These are phyloP conservation scores for Leptestheria dahalacensis DNA, from an alignment of 1,140 invertebrate species.

Conservation along the genomic window DNA sequence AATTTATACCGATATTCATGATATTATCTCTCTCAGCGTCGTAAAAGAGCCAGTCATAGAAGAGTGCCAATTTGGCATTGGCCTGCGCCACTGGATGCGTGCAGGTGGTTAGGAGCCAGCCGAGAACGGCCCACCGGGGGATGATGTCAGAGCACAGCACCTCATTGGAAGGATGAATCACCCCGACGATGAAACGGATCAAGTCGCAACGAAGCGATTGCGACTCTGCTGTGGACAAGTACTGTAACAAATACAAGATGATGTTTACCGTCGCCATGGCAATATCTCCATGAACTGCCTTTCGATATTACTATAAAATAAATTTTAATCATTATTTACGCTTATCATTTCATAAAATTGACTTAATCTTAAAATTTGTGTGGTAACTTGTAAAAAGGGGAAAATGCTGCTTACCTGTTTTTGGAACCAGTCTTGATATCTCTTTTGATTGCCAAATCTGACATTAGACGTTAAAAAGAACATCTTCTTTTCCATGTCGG, in stretches of 20 bases:
- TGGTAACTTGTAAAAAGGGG: too few species aligned
- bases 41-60: constrained; percentile 96
- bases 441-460: constrained; percentile 90
- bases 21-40: constrained; percentile 92
- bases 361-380: too few species aligned
- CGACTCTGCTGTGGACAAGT: constrained; percentile 90
- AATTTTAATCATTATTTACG: too few species aligned
- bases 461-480: constrained; percentile 84
- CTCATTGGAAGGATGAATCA: constrained; percentile 96
- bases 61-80: constrained; percentile 87
- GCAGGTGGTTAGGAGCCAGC: constrained; percentile 92
- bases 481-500: constrained; percentile 93
- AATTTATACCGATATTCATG: constrained; percentile 88
- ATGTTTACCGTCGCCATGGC: too few species aligned
- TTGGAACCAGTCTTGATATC: constrained; percentile 98
- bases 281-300: too few species aligned
- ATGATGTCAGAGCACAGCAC: constrained; percentile 94
- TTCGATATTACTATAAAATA: too few species aligned
- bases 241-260: too few species aligned
- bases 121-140: constrained; percentile 94
- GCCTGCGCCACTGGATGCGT: constrained; percentile 84
- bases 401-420: constrained; percentile 51
- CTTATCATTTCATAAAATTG: too few species aligned
- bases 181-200: constrained; percentile 92
- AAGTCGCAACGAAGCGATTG: constrained; percentile 88